A percentile compares a stretch with the other conserved stretches of the same genome.
Evolutionary conservation across 2,888 invertebrate species (phyloP).

Genomic region (Drosophila gaucha): DNA sequence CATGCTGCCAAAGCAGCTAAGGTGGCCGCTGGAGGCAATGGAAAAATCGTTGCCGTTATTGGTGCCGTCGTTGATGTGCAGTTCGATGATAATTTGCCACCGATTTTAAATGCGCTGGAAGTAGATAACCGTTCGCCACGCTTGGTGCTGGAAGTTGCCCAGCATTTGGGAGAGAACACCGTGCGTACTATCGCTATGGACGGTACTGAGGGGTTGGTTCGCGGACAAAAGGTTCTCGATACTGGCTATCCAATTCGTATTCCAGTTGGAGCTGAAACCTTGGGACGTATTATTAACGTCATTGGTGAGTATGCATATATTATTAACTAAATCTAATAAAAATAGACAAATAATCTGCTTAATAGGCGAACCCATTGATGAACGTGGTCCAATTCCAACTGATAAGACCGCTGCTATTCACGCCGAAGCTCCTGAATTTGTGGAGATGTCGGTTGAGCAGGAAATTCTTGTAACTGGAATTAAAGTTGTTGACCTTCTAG

Average conservation of each 20-base stretch:
- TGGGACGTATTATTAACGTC: conserved; percentile 97
- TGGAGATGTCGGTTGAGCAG: conserved; percentile 95
- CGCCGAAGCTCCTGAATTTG: conserved; percentile 95
- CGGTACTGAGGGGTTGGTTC: conserved; percentile 95
- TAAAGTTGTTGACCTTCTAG: conserved; percentile 94
- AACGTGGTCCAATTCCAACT: conserved; percentile 93
- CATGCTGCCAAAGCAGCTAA: conserved; percentile 80
- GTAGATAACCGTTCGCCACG: conserved; percentile 92
- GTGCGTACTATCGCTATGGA: conserved; percentile 98
- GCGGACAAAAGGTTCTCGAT: conserved; percentile 92
- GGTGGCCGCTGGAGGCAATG: conserved; percentile 71
- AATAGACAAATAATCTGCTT: too few species aligned
- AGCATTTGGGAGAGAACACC: conserved; percentile 95
- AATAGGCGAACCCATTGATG: conserved; percentile 89
- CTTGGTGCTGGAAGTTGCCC: conserved; percentile 91
- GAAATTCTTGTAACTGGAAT: conserved; percentile 97
- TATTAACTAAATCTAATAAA: too few species aligned
- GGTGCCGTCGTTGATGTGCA: conserved; percentile 99
- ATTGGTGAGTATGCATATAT: conserved; percentile 86
- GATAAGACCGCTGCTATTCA: conserved; percentile 93
- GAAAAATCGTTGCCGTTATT: conserved; percentile 93
- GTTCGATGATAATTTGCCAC: conserved; percentile 95
- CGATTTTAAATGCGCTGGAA: conserved; percentile 97
- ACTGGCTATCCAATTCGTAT: conserved; percentile 95
- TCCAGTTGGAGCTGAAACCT: conserved; percentile 95